Percentiles rank a stretch among this genome's conserved stretches.
Conservation (phyloP, 2,797 vertebrate genomes). For the Danio aesculapii region DNA sequence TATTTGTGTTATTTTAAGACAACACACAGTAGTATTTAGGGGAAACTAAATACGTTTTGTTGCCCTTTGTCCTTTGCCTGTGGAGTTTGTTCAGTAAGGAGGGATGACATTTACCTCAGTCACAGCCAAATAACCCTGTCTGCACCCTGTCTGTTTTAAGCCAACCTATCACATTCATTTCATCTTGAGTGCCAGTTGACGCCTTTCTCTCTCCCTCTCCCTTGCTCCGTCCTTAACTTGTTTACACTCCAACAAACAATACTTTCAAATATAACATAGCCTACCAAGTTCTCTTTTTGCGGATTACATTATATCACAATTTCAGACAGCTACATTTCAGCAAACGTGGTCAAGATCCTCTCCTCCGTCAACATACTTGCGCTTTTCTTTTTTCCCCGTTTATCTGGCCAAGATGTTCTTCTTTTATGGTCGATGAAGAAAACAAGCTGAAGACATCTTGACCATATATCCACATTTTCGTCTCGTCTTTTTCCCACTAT, state of each 20-base stretch:
- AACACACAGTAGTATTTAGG: not conserved
- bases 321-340: not conserved
- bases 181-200: conserved; percentile 7
- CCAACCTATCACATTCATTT: conserved; percentile 30
- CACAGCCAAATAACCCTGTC: conserved; percentile 34
- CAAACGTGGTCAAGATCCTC: not conserved
- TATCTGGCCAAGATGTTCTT: not conserved
- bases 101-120: conserved; percentile 5
- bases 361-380: not conserved
- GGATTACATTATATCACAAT: not conserved
- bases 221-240: not conserved
- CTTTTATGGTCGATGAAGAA: too few relatives aligned
- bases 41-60: not conserved
- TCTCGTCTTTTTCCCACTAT: not conserved
- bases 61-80: conserved; percentile 4
- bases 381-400: not conserved
- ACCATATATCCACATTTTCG: not conserved
- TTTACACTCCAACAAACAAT: not conserved
- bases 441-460: not conserved
- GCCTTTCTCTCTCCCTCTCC: not conserved
- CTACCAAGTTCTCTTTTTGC: not conserved
- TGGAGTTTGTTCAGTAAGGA: conserved; percentile 6
- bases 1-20: not conserved
- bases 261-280: conserved; percentile 10
- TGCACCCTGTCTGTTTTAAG: conserved; percentile 35